A percentile compares a stretch with the other conserved stretches of the same genome.
These are phyloP conservation scores for Odontesthes bonariensis DNA, from an alignment of 2,113 vertebrate species.

Conservation along the genomic window DNA sequence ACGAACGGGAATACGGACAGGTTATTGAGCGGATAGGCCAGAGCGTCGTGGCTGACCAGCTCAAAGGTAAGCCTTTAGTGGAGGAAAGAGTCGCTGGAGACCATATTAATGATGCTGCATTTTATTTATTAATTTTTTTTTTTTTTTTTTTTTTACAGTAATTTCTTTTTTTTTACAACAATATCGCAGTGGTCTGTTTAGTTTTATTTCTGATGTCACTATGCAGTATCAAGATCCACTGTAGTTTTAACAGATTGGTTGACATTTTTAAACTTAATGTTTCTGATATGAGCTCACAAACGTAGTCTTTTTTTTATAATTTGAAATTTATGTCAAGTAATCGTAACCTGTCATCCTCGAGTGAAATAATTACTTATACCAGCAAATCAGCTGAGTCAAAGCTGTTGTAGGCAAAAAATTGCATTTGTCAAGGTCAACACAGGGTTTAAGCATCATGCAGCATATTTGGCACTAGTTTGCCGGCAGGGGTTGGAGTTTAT, in stretches of 20 bases:
- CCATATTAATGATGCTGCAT: background rate
- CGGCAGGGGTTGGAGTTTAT: constrained; percentile 20
- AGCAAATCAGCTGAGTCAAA: constrained; percentile 14
- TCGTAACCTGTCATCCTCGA: background rate
- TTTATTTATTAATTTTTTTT: too few relatives aligned
- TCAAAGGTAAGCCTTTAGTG: constrained; percentile 89
- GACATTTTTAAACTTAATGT: background rate
- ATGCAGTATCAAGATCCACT: too few relatives aligned
- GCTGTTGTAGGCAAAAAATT: constrained; percentile 11
- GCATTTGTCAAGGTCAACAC: constrained; percentile 31
- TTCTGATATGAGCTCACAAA: background rate
- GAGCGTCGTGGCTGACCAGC: constrained; percentile 91
- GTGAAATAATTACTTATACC: background rate
- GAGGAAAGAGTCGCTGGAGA: background rate
- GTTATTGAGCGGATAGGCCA: constrained; percentile 93
- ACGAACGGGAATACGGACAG: constrained; percentile 91
- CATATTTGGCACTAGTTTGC: constrained; percentile 12
- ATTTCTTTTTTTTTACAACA: too few relatives aligned
- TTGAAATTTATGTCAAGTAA: constrained; percentile 13
- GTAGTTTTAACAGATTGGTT: background rate
- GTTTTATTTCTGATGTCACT: too few relatives aligned
- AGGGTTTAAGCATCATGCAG: constrained; percentile 12
- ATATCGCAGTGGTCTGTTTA: too few relatives aligned
- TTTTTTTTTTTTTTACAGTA: background rate
- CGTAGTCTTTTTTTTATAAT: background rate